Percentiles rank a stretch among this genome's conserved stretches.
Conservation (phyloP, 35 echinoderm and acorn worm species). For the Anneissia japonica region DNA sequence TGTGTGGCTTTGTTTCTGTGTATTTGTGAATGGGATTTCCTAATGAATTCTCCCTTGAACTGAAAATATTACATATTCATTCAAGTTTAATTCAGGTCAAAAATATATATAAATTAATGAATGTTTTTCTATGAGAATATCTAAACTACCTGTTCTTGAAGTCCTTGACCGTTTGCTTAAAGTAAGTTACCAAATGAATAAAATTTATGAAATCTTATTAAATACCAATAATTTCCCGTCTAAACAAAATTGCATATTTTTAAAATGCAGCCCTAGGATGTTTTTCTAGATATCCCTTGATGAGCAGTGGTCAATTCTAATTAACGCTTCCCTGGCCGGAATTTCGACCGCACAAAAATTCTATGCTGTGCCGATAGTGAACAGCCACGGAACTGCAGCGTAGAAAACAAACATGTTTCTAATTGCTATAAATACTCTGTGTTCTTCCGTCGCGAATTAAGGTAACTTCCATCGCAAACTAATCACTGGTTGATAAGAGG, state of each 20-base stretch:
- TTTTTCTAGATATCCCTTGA: not conserved
- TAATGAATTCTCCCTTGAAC: too few species aligned
- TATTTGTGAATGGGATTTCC: too few species aligned
- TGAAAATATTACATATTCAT: too few species aligned
- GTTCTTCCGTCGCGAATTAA: not conserved
- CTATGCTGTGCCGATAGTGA: not conserved
- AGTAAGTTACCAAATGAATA: not conserved
- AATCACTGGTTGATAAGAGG: not conserved
- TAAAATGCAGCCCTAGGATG: not conserved
- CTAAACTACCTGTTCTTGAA: too few species aligned
- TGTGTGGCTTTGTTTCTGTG: too few species aligned
- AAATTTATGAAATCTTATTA: not conserved
- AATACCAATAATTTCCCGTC: not conserved
- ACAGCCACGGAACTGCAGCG: not conserved
- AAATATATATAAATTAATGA: too few species aligned
- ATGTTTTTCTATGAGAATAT: too few species aligned
- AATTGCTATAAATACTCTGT: not conserved
- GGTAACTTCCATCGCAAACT: not conserved
- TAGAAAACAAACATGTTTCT: not conserved
- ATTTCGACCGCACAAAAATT: too few species aligned
- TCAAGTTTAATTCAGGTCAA: too few species aligned
- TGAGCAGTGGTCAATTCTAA: not conserved
- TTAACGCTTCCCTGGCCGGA: not conserved
- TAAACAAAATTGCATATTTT: not conserved
- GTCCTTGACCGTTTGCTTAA: not conserved